Conservation (phyloP, 2,888 invertebrate genomes). For the Dyspetes luteomarginatus region DNA sequence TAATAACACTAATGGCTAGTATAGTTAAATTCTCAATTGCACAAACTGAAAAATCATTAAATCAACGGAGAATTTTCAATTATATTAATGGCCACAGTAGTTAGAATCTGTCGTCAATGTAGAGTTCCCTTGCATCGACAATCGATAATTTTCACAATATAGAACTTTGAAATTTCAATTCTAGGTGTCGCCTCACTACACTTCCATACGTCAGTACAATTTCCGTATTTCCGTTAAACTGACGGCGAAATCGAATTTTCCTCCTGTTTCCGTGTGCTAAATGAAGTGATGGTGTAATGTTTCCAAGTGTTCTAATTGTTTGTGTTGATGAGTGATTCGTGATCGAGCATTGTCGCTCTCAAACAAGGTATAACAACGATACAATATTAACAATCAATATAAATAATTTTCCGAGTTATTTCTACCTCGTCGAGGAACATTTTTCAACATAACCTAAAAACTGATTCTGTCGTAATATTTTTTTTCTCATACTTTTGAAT, state of each 20-base stretch:
- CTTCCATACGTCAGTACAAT: constrained; percentile 24
- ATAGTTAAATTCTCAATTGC: too few species aligned
- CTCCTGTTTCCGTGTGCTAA: constrained; percentile 7
- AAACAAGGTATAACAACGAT: constrained; percentile 20
- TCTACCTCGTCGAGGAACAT: background rate
- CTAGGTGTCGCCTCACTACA: constrained; percentile 15
- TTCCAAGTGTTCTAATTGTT: constrained; percentile 1
- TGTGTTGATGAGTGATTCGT: constrained; percentile 26
- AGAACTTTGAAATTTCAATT: constrained; percentile 20
- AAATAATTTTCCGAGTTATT: background rate
- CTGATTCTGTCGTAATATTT: background rate
- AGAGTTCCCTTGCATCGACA: too few species aligned
- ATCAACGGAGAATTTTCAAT: too few species aligned
- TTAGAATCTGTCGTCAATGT: too few species aligned
- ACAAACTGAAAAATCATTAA: too few species aligned
- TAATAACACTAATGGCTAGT: too few species aligned
- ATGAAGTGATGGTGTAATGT: constrained; percentile 27
- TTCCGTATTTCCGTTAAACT: constrained; percentile 10
- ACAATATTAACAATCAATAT: background rate
- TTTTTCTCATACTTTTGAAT: background rate
- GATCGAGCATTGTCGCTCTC: constrained; percentile 10
- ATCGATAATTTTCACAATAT: too few species aligned
- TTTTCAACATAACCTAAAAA: constrained; percentile 25
- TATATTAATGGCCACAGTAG: too few species aligned
- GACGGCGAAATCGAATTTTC: constrained; percentile 10